Conservation (phyloP, 2,113 vertebrate species). For the Sylvietta virens region DNA sequence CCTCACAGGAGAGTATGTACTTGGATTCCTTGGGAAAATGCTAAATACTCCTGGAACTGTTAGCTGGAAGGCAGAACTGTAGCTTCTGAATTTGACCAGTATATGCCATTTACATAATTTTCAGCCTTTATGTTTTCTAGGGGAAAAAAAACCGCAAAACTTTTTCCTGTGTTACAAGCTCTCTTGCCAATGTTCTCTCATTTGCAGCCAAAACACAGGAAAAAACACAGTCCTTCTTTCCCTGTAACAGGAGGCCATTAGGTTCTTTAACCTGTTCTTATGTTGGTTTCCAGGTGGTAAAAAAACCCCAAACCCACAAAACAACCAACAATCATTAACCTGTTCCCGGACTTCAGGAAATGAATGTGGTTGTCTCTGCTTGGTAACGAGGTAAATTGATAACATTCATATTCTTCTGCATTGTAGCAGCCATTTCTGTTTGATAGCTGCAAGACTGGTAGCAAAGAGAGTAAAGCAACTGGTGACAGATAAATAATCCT, state of each 20-base stretch:
- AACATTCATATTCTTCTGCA: background rate
- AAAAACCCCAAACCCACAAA: background rate
- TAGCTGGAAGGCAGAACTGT: background rate
- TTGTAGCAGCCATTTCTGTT: background rate
- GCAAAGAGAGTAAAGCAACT: constrained; percentile 22
- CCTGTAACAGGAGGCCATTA: background rate
- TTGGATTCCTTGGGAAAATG: background rate
- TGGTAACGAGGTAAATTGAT: background rate
- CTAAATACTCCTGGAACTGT: background rate
- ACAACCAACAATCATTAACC: background rate
- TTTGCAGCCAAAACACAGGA: background rate
- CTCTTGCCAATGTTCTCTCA: background rate
- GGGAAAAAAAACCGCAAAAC: background rate
- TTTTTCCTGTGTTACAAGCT: background rate
- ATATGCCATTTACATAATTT: background rate
- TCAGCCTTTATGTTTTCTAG: background rate
- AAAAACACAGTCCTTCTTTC: background rate
- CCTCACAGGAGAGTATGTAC: background rate
- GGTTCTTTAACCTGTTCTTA: background rate
- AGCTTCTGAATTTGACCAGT: background rate
- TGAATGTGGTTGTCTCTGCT: background rate
- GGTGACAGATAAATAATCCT: constrained; percentile 56
- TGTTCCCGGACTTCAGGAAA: background rate
- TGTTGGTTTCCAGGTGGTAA: background rate
- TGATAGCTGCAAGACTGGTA: background rate